These are phyloP conservation scores for Peromyscus californicus DNA, from an alignment of 2,113 vertebrate species.

Conservation along the genomic window DNA sequence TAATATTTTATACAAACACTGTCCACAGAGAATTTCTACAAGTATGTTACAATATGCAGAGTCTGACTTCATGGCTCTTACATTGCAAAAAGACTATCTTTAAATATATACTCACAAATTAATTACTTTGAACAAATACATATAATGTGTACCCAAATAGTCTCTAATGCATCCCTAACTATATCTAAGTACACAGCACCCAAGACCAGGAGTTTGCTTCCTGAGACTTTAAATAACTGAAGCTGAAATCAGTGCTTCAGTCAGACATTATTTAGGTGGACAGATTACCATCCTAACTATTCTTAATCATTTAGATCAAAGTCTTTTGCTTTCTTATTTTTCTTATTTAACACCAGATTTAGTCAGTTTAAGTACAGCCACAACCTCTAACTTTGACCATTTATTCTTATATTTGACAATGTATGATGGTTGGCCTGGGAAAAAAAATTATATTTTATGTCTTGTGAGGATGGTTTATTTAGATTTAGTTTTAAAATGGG, in stretches of 20 bases:
- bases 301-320: not conserved
- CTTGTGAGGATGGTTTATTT: not conserved
- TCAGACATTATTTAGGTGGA: not conserved
- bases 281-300: not conserved
- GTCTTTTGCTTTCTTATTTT: not conserved
- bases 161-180: not conserved
- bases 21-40: not conserved
- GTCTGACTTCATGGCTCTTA: not conserved
- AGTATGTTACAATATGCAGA: not conserved
- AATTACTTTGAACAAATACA: not conserved
- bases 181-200: not conserved
- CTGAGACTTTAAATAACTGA: not conserved
- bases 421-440: not conserved
- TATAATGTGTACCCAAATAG: not conserved
- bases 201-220: not conserved
- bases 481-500: not conserved
- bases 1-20: not conserved
- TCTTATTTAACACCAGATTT: not conserved
- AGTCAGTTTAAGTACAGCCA: not conserved
- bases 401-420: slow-evolving; percentile 53
- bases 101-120: not conserved
- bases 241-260: not conserved
- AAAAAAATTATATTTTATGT: not conserved
- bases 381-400: not conserved
- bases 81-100: fast-evolving